Evolutionary conservation across 2,113 vertebrate species (phyloP), one percentile per base, ranked within the genome.

Genomic region (Callionymus lyra): DNA sequence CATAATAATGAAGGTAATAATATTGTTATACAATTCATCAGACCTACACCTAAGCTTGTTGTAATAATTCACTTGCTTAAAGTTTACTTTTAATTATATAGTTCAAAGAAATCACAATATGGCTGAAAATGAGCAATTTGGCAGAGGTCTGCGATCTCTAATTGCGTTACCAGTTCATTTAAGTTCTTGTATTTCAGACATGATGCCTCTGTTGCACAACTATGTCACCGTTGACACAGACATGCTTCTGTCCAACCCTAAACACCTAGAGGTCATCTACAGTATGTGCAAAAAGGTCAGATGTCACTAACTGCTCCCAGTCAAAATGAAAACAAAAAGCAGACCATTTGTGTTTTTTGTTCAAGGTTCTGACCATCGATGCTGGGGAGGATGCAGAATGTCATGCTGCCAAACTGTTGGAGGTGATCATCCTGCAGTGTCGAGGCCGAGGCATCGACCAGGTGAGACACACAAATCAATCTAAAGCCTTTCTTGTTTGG

Each of bases 161-260:
- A n/a, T n/a, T n/a, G n/a, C n/a, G n/a, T n/a, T n/a, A n/a, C n/a
- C n/a, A 9, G 13, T 12, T 35, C 34, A 12, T 35, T 9, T 16
- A 2, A 41, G 19, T 50, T 19, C 35, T 46, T 63, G 4, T 54
- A 31, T 63, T 54, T 21, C 81, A 98, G 95, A 98, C 76, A 98
- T 98, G 95, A 98, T 98, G 95, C 95, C 95, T 60, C 90, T 98
- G 17, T 72, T 98, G 73, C 94, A 98, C 79, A 98, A 98, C 79
- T 98, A 98, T n/a, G 86, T 98, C 62, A 98, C 94, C 1, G 87
- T 98, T 61, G 95, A 97, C 52, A 98, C 95, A 1, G 84, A 91
- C 67, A 89, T 87, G 66, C 85, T 98, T 34, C 68, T 98, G 11
- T 90, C 92, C 44, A 92, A 90, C 59, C 87, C 95, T 16, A 98